A percentile compares a stretch with the other conserved stretches of the same genome.
Evolutionary conservation across 1,140 invertebrate species (phyloP).

Genomic region (Oryctes rhinoceros): DNA sequence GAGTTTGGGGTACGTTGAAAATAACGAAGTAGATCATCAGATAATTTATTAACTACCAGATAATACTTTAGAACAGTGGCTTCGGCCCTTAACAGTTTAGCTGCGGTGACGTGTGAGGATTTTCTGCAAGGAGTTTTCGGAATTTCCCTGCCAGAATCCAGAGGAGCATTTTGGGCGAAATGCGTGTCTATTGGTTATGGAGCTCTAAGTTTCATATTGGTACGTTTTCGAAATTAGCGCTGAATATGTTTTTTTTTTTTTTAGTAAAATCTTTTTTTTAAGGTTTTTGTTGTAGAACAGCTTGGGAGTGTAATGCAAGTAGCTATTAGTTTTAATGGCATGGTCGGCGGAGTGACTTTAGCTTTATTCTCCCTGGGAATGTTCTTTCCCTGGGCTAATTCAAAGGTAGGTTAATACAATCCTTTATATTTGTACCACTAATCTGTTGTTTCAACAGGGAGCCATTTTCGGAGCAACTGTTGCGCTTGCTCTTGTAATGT

Average conservation of each 20-base stretch:
- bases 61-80: constrained; percentile 81
- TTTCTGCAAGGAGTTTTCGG: constrained; percentile 75
- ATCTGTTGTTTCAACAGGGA: constrained; percentile 57
- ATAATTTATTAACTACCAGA: constrained; percentile 39
- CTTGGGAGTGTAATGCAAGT: constrained; percentile 85
- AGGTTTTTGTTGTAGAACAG: constrained; percentile 79
- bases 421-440: background rate
- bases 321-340: constrained; percentile 86
- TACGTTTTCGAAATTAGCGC: background rate
- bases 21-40: background rate
- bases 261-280: constrained; percentile 51
- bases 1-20: constrained; percentile 65
- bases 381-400: constrained; percentile 86
- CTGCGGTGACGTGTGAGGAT: constrained; percentile 91
- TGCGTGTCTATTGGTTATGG: constrained; percentile 71
- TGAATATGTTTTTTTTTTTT: background rate
- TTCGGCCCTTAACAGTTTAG: constrained; percentile 88
- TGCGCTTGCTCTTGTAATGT: constrained; percentile 71
- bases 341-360: constrained; percentile 85
- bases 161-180: constrained; percentile 73
- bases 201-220: constrained; percentile 68
- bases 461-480: constrained; percentile 71
- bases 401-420: constrained; percentile 64
- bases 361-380: constrained; percentile 89
- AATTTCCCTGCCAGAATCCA: constrained; percentile 73